Percentiles rank a stretch among this genome's conserved stretches.
Evolutionary conservation across 2,888 invertebrate genomes (phyloP).

Genomic region (Tetragonisca angustula): DNA sequence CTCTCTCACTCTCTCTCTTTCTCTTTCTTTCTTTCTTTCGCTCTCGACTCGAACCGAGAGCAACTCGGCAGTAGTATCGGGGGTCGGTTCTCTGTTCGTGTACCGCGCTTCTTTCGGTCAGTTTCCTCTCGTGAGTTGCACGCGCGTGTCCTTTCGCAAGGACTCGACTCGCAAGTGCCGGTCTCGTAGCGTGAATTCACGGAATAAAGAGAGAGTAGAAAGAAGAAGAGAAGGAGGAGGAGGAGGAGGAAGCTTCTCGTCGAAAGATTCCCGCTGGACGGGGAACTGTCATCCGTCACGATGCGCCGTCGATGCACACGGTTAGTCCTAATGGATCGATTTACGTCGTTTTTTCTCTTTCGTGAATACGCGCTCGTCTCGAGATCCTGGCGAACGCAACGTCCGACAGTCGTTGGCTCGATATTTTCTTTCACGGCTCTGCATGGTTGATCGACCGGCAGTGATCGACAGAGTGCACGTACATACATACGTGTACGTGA

Average conservation of each 20-base stretch:
- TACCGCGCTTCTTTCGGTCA: slow-evolving; percentile 77
- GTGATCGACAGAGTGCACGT: neutral
- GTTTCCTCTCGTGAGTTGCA: slow-evolving; percentile 77
- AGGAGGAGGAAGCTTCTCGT: slow-evolving; percentile 16
- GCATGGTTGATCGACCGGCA: too few species aligned
- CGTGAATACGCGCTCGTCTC: neutral
- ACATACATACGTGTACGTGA: neutral
- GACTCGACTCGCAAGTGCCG: slow-evolving; percentile 41
- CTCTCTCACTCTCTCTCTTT: slow-evolving; percentile 6
- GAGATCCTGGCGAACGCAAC: neutral
- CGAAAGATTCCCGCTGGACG: slow-evolving; percentile 60
- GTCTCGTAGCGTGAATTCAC: slow-evolving; percentile 32
- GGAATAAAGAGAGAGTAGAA: slow-evolving; percentile 33
- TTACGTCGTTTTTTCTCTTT: neutral
- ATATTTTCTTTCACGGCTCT: neutral
- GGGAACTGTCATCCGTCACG: slow-evolving; percentile 58
- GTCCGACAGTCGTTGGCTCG: neutral
- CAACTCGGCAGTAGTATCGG: slow-evolving; percentile 64
- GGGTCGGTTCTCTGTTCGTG: slow-evolving; percentile 76
- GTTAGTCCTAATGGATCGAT: slow-evolving; percentile 62
- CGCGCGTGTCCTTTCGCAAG: slow-evolving; percentile 72
- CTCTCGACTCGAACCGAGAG: slow-evolving; percentile 60
- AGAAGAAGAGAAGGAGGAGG: too few species aligned
- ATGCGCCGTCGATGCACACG: slow-evolving; percentile 75
- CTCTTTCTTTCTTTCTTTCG: slow-evolving; percentile 37